These are phyloP conservation scores for Dasysyrphus tricinctus DNA, from an alignment of 2,888 invertebrate species.

Conservation along the genomic window DNA sequence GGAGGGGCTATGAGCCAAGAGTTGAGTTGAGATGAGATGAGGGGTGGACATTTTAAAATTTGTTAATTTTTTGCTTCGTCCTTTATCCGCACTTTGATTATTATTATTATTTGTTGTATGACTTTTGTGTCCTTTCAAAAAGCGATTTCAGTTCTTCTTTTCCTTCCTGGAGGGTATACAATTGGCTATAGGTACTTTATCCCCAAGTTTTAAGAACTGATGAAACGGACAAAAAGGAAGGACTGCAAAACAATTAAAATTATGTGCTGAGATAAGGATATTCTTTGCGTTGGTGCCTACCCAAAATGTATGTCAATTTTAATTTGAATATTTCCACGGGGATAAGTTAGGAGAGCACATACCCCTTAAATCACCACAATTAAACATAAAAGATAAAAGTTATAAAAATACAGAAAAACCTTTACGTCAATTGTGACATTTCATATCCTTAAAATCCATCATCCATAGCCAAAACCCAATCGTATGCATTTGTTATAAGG, in stretches of 20 bases:
- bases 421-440: conserved; percentile 28
- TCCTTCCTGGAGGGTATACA: not conserved
- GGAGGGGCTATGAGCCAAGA: no score
- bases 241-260: conserved; percentile 31
- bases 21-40: not conserved
- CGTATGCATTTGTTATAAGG: conserved; percentile 64
- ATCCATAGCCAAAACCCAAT: conserved; percentile 18
- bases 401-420: conserved; percentile 23
- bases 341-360: conserved; percentile 11
- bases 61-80: conserved; percentile 29
- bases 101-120: conserved; percentile 26
- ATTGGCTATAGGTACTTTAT: not conserved
- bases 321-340: conserved; percentile 51
- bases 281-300: not conserved
- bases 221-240: not conserved
- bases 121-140: conserved; percentile 47
- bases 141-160: not conserved
- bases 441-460: not conserved
- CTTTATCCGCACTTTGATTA: conserved; percentile 35
- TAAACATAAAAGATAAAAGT: conserved; percentile 29
- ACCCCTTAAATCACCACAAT: not conserved
- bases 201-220: not conserved
- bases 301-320: conserved; percentile 57
- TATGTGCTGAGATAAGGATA: conserved; percentile 43
- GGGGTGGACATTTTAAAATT: conserved; percentile 51